These are phyloP conservation scores for Coleophora deauratella DNA, from an alignment of 2,888 invertebrate genomes.

Conservation along the genomic window DNA sequence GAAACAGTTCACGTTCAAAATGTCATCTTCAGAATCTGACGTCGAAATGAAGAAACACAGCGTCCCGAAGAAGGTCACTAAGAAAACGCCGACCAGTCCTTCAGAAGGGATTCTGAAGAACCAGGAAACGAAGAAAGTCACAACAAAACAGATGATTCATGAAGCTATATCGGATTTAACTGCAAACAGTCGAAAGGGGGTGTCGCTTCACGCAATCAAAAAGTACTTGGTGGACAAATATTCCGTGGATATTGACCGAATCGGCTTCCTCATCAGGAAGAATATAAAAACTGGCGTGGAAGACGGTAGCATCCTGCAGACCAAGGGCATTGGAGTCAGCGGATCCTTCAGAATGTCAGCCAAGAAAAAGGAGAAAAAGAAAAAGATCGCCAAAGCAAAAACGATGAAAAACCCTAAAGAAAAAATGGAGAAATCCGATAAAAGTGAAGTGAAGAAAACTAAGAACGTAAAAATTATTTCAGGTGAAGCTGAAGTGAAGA, in stretches of 20 bases:
- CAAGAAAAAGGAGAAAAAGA: constrained; percentile 24
- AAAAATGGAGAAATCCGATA: constrained; percentile 7
- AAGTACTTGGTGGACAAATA: constrained; percentile 45
- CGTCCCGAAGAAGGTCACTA: constrained; percentile 20
- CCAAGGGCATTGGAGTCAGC: constrained; percentile 47
- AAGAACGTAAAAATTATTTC: constrained; percentile 8
- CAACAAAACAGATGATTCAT: constrained; percentile 47
- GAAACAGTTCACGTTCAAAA: no score
- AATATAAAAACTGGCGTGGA: constrained; percentile 43
- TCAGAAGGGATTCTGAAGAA: constrained; percentile 21
- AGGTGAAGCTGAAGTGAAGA: constrained; percentile 8
- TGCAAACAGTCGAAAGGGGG: constrained; percentile 40
- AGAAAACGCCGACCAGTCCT: constrained; percentile 23
- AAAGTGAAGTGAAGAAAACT: constrained; percentile 6
- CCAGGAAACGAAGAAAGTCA: constrained; percentile 34
- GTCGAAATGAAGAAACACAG: constrained; percentile 21
- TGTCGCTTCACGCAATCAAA: constrained; percentile 54
- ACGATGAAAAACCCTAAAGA: constrained; percentile 16
- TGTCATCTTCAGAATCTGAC: constrained; percentile 27
- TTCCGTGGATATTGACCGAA: constrained; percentile 37
- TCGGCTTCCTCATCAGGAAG: constrained; percentile 47
- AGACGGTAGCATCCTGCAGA: constrained; percentile 43
- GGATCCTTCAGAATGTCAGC: constrained; percentile 52
- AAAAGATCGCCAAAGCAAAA: constrained; percentile 13
- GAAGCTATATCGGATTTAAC: constrained; percentile 41